Percentiles rank a stretch among this genome's conserved stretches.
Conservation (phyloP, 1,140 invertebrate species). For the Calosoma granatense region DNA sequence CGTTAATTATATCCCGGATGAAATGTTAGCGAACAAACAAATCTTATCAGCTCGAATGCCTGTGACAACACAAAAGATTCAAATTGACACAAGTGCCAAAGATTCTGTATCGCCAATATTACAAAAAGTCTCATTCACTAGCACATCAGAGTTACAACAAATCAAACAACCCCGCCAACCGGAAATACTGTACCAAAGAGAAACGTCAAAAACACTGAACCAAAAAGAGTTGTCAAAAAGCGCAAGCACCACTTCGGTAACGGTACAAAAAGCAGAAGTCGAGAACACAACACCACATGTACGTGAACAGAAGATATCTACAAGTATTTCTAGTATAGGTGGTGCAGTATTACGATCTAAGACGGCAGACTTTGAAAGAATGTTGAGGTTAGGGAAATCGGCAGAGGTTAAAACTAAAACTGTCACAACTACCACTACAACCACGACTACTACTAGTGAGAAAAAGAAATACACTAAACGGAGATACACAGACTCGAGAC, state of each 20-base stretch:
- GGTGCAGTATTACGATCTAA: conserved; percentile 54
- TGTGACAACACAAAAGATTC: conserved; percentile 9
- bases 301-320: conserved; percentile 36
- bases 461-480: conserved; percentile 52
- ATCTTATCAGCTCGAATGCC: conserved; percentile 17
- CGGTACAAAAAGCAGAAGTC: conserved; percentile 11
- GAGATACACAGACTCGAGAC: conserved; percentile 49
- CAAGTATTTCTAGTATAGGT: conserved; percentile 54
- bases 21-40: conserved; percentile 18
- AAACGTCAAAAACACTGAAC: no score
- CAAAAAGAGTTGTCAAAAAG: conserved; percentile 20
- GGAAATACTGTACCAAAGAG: conserved; percentile 13
- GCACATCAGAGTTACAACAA: conserved; percentile 43
- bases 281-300: conserved; percentile 29
- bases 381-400: conserved; percentile 33
- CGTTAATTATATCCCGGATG: conserved; percentile 45
- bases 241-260: conserved; percentile 18
- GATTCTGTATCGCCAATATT: conserved; percentile 28
- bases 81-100: conserved; percentile 11
- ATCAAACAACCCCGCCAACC: conserved; percentile 32
- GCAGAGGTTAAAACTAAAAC: conserved; percentile 22
- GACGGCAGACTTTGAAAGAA: conserved; percentile 55
- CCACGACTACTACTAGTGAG: conserved; percentile 30
- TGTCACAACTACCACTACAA: conserved; percentile 25
- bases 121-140: conserved; percentile 48